Evolutionary conservation across 2,113 vertebrate species (phyloP).

Genomic region (Parotia lawesii): DNA sequence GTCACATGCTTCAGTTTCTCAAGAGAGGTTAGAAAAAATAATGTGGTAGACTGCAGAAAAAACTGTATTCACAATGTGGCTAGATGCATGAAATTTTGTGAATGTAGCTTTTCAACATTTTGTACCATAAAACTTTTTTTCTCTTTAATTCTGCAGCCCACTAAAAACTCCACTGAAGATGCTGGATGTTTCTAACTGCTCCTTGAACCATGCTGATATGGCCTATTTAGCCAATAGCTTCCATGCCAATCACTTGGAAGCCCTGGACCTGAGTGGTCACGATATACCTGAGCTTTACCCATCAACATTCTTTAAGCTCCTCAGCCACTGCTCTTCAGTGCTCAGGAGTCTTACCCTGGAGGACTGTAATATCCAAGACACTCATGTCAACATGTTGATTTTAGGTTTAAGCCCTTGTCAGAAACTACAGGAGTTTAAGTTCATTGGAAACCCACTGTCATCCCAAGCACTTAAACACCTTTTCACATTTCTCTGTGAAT

Average conservation of each 20-base stretch:
- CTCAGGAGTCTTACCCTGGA: constrained; percentile 81
- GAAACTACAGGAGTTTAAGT: constrained; percentile 80
- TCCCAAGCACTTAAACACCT: constrained; percentile 74
- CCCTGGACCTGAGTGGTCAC: constrained; percentile 90
- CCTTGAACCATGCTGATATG: constrained; percentile 84
- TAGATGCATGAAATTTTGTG: background rate
- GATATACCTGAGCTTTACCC: constrained; percentile 76
- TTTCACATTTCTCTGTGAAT: constrained; percentile 74
- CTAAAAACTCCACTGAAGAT: constrained; percentile 82
- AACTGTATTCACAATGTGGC: background rate
- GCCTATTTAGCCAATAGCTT: constrained; percentile 86
- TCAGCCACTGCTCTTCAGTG: constrained; percentile 77
- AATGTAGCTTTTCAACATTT: background rate
- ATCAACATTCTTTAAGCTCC: constrained; percentile 82
- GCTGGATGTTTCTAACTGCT: constrained; percentile 88
- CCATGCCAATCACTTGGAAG: constrained; percentile 81
- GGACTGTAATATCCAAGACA: constrained; percentile 85
- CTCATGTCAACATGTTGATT: constrained; percentile 74
- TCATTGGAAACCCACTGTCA: constrained; percentile 88
- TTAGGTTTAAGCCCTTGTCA: constrained; percentile 76
- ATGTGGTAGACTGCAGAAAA: too few relatives aligned
- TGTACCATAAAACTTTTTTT: background rate
- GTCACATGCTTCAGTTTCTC: background rate
- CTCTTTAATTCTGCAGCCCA: constrained; percentile 73
- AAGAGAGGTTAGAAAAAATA: background rate